Percentiles rank a stretch among this genome's conserved stretches.
Conservation (phyloP, 2,113 vertebrate genomes). For the Pipra filicauda region DNA sequence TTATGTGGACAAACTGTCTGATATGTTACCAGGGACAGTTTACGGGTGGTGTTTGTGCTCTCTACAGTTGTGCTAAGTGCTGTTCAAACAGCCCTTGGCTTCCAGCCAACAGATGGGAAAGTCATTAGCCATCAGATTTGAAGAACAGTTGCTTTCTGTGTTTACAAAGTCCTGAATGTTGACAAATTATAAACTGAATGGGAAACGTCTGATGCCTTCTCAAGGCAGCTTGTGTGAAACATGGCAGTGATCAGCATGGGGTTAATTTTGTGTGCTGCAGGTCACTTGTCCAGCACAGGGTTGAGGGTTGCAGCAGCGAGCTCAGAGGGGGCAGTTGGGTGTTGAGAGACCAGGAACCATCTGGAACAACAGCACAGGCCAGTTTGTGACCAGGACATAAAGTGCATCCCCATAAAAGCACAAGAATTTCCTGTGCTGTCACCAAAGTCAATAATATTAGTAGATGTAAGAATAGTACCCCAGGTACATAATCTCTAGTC, state of each 20-base stretch:
- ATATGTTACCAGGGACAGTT: constrained; percentile 23
- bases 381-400: background rate
- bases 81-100: constrained; percentile 33
- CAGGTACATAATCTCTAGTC: background rate
- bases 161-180: constrained; percentile 34
- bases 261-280: background rate
- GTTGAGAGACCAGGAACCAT: background rate
- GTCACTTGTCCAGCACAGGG: background rate
- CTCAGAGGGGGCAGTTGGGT: background rate
- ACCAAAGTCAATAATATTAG: background rate
- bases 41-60: constrained; percentile 21
- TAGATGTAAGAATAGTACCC: background rate
- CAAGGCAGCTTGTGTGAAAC: background rate
- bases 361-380: background rate
- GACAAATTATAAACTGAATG: background rate
- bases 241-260: background rate
- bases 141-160: constrained; percentile 34
- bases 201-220: background rate
- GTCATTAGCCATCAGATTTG: constrained; percentile 18
- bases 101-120: constrained; percentile 61
- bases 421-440: background rate
- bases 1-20: background rate
- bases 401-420: background rate
- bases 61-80: background rate
- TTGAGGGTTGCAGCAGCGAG: background rate